Base-by-base conservation (phyloP, 2,797 vertebrate species). In the Acanthopagrus latus region DNA sequence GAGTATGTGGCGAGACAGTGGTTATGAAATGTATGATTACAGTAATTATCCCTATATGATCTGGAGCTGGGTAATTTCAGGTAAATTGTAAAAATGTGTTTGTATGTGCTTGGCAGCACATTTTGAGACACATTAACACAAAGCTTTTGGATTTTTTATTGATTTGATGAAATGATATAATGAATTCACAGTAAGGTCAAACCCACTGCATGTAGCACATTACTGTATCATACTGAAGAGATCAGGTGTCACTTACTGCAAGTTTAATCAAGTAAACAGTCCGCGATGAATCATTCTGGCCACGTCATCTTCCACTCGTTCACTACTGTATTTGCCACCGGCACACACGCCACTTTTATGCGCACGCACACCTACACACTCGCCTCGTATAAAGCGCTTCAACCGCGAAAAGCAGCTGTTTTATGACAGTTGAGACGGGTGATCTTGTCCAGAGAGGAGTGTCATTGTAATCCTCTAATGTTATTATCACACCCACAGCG, bases 401-500 rank as follows among this genome's bases (percentile, higher is more conserved):
- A 89, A 68, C 71, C 63, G 79, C 76, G 84, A 83, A 89, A 87
- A 86, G 82, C 86, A 80, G 78, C 84, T 89, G 81, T 87, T 93
- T 91, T 92, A 92, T 84, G 86, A 90, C 84, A 83, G 87, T 67
- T 76, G 84, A 86, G 88, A 92, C 88, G 88, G 91, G 87, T 90
- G 86, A 93, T 92, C 89, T 92, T 91, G 91, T 92, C 91, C 63
- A 43, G 83, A 88, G 86, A 90, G 89, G 83, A 89, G 91, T 88
- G 89, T 88, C 89, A 92, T 91, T 89, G 91, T 92, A 91, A 88
- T 91, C 88, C 88, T 91, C 89, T 92, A 89, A 92, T 93, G 90
- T 92, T 92, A 91, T 92, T 91, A 91, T 93, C 89, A 93, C 88
- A 89, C 91, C 87, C 89, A 81, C 90, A 71, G 89, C 69, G 33